Evolutionary conservation across 1,140 invertebrate species (phyloP).

Genomic region (Aphelenchoides besseyi): DNA sequence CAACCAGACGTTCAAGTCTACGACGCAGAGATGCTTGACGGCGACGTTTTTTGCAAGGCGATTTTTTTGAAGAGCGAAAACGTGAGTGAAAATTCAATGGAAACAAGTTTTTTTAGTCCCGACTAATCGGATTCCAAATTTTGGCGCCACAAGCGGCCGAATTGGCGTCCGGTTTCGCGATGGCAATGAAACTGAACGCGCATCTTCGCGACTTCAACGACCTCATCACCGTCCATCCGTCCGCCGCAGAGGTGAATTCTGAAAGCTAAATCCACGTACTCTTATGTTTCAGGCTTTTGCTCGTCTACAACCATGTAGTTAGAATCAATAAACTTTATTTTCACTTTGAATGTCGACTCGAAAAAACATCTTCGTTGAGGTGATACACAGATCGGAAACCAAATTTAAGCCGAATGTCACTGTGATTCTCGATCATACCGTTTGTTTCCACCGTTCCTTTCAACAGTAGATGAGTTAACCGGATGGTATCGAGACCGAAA

Average conservation of each 20-base stretch:
- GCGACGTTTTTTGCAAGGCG: slow-evolving; percentile 22
- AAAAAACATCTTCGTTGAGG: too few relatives aligned
- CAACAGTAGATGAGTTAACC: too few relatives aligned
- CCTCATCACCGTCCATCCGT: not conserved
- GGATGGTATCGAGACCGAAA: too few relatives aligned
- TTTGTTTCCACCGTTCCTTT: too few relatives aligned
- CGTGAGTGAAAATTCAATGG: slow-evolving; percentile 22
- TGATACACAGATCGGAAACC: too few relatives aligned
- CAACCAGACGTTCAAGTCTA: slow-evolving; percentile 30
- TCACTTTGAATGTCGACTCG: too few relatives aligned
- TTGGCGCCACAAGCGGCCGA: slow-evolving; percentile 33
- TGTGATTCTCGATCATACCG: too few relatives aligned
- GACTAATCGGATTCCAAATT: slow-evolving; percentile 33
- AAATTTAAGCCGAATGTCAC: too few relatives aligned
- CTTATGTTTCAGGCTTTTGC: slow-evolving; percentile 12
- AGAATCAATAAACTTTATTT: too few relatives aligned
- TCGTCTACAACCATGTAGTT: slow-evolving; percentile 24
- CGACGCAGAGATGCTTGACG: slow-evolving; percentile 13
- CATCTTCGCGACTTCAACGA: slow-evolving; percentile 19
- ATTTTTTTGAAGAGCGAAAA: slow-evolving; percentile 31
- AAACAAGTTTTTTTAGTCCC: slow-evolving; percentile 18
- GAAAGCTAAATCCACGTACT: not conserved
- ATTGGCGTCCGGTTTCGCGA: slow-evolving; percentile 28
- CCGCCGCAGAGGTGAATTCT: slow-evolving; percentile 9
- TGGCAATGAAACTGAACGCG: slow-evolving; percentile 36